These are phyloP conservation scores for Epirrita christyi DNA, from an alignment of 2,888 invertebrate genomes.

Conservation along the genomic window DNA sequence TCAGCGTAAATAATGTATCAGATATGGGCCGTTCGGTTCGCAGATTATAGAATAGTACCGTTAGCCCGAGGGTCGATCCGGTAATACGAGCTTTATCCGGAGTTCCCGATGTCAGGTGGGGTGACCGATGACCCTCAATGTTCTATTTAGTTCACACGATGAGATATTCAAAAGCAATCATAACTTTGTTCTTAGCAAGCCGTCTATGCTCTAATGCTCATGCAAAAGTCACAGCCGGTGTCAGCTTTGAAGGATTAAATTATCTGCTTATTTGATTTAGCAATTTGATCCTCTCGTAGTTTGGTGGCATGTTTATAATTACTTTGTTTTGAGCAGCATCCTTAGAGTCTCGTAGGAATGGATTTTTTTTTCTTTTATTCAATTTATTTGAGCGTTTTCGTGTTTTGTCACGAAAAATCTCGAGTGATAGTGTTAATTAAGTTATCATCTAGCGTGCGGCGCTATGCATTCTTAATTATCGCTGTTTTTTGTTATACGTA, in stretches of 20 bases:
- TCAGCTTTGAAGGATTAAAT: constrained; percentile 8
- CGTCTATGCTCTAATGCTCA: constrained; percentile 11
- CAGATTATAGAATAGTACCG: constrained; percentile 14
- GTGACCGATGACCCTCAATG: constrained; percentile 52
- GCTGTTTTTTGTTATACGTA: constrained; percentile 47
- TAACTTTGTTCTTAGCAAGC: constrained; percentile 19
- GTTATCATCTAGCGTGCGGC: constrained; percentile 36
- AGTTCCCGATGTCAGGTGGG: constrained; percentile 50
- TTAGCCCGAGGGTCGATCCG: constrained; percentile 41
- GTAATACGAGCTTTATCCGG: constrained; percentile 51
- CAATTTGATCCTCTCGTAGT: not conserved
- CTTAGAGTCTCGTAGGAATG: no score
- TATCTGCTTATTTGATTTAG: constrained; percentile 1
- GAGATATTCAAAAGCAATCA: constrained; percentile 43
- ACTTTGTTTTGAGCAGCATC: not conserved
- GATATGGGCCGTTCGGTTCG: constrained; percentile 52
- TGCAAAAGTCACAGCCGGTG: constrained; percentile 5
- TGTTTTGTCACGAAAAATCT: constrained; percentile 25
- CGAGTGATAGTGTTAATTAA: constrained; percentile 32
- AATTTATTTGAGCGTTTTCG: not conserved
- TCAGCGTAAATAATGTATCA: constrained; percentile 62
- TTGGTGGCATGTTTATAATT: not conserved
- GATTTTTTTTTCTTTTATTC: not conserved
- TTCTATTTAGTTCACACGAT: constrained; percentile 41
- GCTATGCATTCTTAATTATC: constrained; percentile 51